phyloP scores from a whole-genome alignment of 2,113 vertebrate species.

The Copsychus sechellarum region DNA sequence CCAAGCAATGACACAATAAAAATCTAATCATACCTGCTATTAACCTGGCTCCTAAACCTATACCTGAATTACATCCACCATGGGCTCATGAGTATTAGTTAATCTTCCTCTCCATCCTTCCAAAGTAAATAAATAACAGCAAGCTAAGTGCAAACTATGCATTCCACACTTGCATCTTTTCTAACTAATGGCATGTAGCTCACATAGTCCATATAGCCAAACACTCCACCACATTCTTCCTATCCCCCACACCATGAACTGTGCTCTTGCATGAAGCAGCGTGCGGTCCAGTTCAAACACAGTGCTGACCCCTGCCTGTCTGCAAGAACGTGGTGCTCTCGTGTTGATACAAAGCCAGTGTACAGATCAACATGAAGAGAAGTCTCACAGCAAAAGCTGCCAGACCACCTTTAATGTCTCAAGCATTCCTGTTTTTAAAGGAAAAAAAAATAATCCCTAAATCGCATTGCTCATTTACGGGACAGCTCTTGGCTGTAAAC shows the following conservation, averaged over 20 bases:
- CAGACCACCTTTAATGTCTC: conserved; percentile 54
- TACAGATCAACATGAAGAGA: background rate
- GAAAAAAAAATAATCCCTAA: background rate
- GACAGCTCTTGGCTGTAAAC: conserved; percentile 55
- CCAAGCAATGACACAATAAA: conserved; percentile 23
- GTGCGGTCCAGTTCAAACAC: background rate
- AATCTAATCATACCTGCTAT: background rate
- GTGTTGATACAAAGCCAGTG: background rate
- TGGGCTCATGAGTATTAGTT: background rate
- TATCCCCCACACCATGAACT: background rate
- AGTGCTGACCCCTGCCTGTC: background rate
- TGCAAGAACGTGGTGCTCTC: background rate
- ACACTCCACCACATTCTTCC: background rate
- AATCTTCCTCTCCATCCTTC: background rate
- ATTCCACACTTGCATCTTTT: background rate
- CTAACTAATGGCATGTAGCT: background rate
- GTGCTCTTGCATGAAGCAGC: background rate
- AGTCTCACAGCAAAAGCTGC: conserved; percentile 11
- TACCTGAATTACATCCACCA: background rate
- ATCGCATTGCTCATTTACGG: conserved; percentile 49
- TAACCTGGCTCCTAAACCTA: conserved; percentile 3
- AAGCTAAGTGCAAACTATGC: background rate
- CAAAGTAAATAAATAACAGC: background rate
- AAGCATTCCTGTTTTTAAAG: conserved; percentile 30
- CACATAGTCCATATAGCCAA: background rate